Conservation (phyloP, 1,140 invertebrate species). For the Nasonia giraulti region DNA sequence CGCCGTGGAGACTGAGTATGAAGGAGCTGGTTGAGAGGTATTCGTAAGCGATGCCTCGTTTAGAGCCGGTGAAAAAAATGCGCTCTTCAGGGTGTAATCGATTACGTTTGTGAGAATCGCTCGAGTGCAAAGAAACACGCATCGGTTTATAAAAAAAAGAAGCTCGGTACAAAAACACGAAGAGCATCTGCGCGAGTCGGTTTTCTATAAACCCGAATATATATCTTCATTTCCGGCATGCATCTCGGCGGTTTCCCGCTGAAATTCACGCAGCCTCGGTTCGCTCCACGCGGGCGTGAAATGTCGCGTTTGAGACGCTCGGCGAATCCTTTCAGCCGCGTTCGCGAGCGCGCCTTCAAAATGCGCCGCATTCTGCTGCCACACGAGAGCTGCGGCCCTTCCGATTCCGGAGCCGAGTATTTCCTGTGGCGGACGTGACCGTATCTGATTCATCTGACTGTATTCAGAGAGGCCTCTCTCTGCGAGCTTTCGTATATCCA, state of each 20-base stretch:
- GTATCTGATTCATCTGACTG: constrained; percentile 2
- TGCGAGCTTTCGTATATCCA: not conserved
- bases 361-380: not conserved
- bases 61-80: no score
- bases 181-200: no score
- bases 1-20: not conserved
- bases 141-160: no score
- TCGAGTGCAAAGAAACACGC: no score
- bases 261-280: not conserved
- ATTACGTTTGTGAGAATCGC: no score
- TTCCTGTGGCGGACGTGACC: constrained; percentile 14
- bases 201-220: not conserved
- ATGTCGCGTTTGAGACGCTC: constrained; percentile 11
- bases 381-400: not conserved
- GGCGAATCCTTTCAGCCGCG: not conserved
- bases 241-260: not conserved
- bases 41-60: no score
- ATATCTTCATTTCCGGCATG: not conserved
- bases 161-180: no score
- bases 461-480: not conserved
- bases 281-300: not conserved
- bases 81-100: no score
- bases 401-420: not conserved
- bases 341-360: no score
- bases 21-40: no score